Evolutionary conservation across 2,888 invertebrate genomes (phyloP), one percentile per base, ranked within the genome.

Genomic region (Phyllotreta cruciferae): DNA sequence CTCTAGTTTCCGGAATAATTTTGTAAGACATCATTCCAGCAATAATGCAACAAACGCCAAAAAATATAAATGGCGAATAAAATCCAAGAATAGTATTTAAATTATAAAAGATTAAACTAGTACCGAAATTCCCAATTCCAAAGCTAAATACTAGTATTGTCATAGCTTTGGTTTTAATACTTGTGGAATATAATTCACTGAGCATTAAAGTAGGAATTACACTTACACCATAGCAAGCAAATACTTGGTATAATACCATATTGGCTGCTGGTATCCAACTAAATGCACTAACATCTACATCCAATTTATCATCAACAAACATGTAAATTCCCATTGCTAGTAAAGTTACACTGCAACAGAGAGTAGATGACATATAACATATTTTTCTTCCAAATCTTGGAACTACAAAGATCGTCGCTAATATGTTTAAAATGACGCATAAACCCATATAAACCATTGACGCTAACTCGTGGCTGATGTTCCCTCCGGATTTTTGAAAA

Each of bases 1-100:
- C 78, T 69, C 74, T 76, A 2, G 78, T 78, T 66, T 79, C 78
- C 1, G 77, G 77, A 36, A 79, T 68, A 58, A 72, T 69, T 66
- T 67, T 75, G 60, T 74, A 71, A 7, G 73, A 71, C 47, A 73
- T 69, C 11, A 74, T 47, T 4, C 71, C 65, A 36, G 73, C 69
- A 5, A 71, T 3, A n/a, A 74, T 70, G 49, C 73, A 72, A 47
- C 71, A 71, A 3, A 65, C 14, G 0, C 73, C 66, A 65, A 76
- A 79, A 36, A 76, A 67, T 6, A 69, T 68, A 60, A 78, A 78
- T 14, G 76, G 73, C 1, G 70, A 67, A 50, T 70, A 75, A 38
- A 76, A 56, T 6, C 77, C 77, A 56, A 71, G 69, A 42, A 66
- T 64, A 5, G 70, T 64, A 56, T 74, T 69, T 34, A 78, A 65